Evolutionary conservation across 1,140 invertebrate species (phyloP), one percentile per base, ranked within the genome.

Genomic region (Listronotus oregonensis): DNA sequence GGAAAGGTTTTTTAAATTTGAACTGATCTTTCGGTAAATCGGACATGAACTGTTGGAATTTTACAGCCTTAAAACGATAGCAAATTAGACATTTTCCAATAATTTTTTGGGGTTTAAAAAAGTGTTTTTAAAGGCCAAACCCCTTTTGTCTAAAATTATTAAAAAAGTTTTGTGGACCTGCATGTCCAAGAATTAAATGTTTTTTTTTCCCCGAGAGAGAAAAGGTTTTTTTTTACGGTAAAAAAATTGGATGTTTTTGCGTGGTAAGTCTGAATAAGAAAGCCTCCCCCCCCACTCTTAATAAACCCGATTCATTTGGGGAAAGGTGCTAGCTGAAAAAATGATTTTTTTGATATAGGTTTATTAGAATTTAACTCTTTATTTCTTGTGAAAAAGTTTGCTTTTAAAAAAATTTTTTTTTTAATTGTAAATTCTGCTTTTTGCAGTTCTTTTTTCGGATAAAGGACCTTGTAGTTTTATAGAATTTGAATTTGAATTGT

Each of bases 231-330:
- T 70, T 54, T 34, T 46, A 40, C 9, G 54, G 12, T 10, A 27
- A 79, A 74, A 7, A 73, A 75, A 69, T 79, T 27, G 55, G n/a
- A n/a, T n/a, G n/a, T n/a, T n/a, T n/a, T n/a, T n/a, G n/a, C n/a
- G n/a, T n/a, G n/a, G n/a, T n/a, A 80, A 34, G 7, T 67, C 21
- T 0, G 73, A 52, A 37, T 70, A 70, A 44, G 32, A 43, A 9
- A 82, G n/a, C 57, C 80, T 65, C n/a, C 31, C 81, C 77, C 3
- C 80, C 80, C 1, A 82, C 79, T 11, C 79, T 63, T 32, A 82
- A 37, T 10, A 80, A 14, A n/a, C 71, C 70, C 8, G 73, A n/a
- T n/a, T 81, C 78, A n/a, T n/a, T n/a, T 11, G n/a, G 82, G 37
- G 52, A 77, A 77, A 15, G 79, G 79, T 17, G 67, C 69, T n/a